Conservation (phyloP, 2,797 vertebrate species). For the Pangasius mekongensis region DNA sequence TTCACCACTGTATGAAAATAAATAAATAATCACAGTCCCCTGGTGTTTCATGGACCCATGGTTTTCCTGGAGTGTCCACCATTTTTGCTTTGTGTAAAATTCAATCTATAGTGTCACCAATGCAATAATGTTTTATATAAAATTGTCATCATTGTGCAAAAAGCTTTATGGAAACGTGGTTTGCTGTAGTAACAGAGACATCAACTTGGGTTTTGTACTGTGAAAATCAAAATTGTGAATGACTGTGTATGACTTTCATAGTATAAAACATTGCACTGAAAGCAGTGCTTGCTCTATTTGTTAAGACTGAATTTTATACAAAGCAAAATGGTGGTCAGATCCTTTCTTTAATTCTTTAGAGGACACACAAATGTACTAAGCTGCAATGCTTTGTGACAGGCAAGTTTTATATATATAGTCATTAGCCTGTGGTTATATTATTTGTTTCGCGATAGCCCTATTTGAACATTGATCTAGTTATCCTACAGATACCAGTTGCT, state of each 20-base stretch:
- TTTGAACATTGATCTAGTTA: conserved; percentile 37
- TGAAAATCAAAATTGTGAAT: not conserved
- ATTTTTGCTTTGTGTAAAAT: not conserved
- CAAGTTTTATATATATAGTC: conserved; percentile 38
- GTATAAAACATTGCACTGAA: not conserved
- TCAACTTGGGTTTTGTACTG: not conserved
- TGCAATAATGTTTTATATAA: not conserved
- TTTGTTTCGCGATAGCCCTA: conserved; percentile 37
- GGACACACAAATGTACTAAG: conserved; percentile 8
- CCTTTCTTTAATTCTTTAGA: not conserved
- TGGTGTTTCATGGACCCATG: not conserved
- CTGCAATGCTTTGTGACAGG: not conserved
- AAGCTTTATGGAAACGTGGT: not conserved
- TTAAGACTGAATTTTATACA: not conserved
- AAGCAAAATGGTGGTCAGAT: not conserved
- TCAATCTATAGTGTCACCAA: not conserved
- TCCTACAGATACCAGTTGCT: conserved; percentile 43
- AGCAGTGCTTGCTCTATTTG: not conserved
- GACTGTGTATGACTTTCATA: not conserved
- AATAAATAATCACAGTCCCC: not conserved
- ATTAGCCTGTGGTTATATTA: conserved; percentile 42
- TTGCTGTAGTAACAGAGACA: not conserved
- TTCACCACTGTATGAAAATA: not conserved
- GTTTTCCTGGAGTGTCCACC: not conserved
- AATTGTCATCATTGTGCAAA: not conserved